Conservation (phyloP, 2,113 vertebrate genomes). For the Trogon melanurus region DNA sequence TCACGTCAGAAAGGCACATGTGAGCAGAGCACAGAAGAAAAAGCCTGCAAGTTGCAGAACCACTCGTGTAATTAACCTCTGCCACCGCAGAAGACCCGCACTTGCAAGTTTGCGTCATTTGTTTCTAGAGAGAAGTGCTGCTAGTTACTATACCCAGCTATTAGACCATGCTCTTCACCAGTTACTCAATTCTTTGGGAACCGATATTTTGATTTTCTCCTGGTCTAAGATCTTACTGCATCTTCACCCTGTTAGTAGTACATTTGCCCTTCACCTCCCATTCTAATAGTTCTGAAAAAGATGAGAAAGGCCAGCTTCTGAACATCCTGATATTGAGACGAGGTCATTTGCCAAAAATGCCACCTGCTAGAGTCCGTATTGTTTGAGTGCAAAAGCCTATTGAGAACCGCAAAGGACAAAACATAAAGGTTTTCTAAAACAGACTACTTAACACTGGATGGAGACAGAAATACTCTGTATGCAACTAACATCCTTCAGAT, state of each 20-base stretch:
- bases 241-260: constrained; percentile 3
- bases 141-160: background rate
- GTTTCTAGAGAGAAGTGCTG: constrained; percentile 18
- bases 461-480: constrained; percentile 66
- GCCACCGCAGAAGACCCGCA: constrained; percentile 17
- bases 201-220: background rate
- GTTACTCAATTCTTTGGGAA: background rate
- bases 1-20: constrained; percentile 52
- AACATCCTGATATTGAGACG: constrained; percentile 29
- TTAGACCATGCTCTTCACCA: background rate
- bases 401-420: constrained; percentile 52
- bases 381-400: constrained; percentile 61
- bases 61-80: constrained; percentile 51
- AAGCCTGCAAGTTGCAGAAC: background rate
- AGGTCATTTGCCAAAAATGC: constrained; percentile 66
- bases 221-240: background rate
- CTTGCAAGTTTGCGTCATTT: background rate
- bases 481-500: constrained; percentile 61
- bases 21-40: constrained; percentile 10
- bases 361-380: constrained; percentile 65
- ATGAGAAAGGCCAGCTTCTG: constrained; percentile 52
- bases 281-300: constrained; percentile 23
- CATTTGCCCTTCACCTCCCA: constrained; percentile 18
- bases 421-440: constrained; percentile 64
- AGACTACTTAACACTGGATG: constrained; percentile 64